These are phyloP conservation scores for Monomorium pharaonis DNA, from an alignment of 1,140 invertebrate species.

Conservation along the genomic window DNA sequence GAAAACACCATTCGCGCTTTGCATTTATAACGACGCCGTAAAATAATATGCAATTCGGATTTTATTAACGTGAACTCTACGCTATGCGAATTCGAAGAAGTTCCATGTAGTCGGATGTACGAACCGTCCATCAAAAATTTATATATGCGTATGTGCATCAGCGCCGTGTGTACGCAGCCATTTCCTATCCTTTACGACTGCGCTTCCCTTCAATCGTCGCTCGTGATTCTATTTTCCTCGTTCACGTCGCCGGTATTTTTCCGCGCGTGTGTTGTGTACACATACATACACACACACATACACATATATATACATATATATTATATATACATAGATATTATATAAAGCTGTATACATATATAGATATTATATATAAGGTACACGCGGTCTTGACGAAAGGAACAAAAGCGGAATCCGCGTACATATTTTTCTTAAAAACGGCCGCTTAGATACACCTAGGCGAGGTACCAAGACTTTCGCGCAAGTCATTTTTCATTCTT, in stretches of 20 bases:
- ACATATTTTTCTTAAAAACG: constrained; percentile 48
- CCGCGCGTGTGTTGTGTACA: no score
- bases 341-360: no score
- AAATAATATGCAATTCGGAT: constrained; percentile 26
- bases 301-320: no score
- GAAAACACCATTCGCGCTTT: neutral
- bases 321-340: neutral
- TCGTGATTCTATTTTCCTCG: constrained; percentile 59
- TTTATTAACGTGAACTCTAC: constrained; percentile 35
- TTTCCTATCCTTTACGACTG: constrained; percentile 62
- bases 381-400: constrained; percentile 1
- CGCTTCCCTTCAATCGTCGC: constrained; percentile 59
- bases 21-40: constrained; percentile 19
- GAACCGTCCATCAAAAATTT: constrained; percentile 56
- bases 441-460: constrained; percentile 46
- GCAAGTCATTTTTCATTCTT: constrained; percentile 73
- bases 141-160: constrained; percentile 57
- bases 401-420: constrained; percentile 58
- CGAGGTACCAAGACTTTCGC: constrained; percentile 56
- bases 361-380: neutral
- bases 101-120: constrained; percentile 26
- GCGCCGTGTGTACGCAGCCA: constrained; percentile 50
- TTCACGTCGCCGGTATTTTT: constrained; percentile 55
- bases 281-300: no score
- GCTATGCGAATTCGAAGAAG: constrained; percentile 30